phyloP scores from a whole-genome alignment of 2,797 vertebrate genomes.

The Masticophis lateralis region DNA sequence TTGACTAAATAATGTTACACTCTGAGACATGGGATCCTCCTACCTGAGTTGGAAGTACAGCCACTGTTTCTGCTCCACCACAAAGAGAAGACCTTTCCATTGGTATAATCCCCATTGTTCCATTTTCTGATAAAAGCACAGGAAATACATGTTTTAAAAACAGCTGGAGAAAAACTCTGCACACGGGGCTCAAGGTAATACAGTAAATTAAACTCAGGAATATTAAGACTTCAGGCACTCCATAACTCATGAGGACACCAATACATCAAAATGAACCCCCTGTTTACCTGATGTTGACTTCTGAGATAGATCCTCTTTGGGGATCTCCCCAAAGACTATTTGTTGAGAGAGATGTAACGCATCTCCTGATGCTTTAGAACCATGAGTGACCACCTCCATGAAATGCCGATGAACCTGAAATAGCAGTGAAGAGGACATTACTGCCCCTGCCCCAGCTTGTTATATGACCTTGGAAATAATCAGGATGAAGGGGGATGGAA shows the following conservation, averaged over 20 bases:
- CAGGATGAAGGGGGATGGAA: background rate
- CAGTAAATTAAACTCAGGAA: background rate
- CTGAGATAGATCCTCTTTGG: background rate
- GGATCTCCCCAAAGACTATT: background rate
- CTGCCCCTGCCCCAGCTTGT: background rate
- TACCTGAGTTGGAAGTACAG: background rate
- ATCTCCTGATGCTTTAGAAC: background rate
- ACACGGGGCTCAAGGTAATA: background rate
- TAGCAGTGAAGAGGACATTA: background rate
- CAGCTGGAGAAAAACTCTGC: background rate
- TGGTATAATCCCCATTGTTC: background rate
- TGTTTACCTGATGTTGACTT: background rate
- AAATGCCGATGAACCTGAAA: background rate
- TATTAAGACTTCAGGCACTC: background rate
- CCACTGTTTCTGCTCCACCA: background rate
- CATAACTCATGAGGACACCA: background rate
- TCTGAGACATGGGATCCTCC: background rate
- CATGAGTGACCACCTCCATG: background rate
- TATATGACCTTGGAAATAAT: background rate
- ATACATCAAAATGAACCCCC: background rate
- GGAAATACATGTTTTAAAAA: background rate
- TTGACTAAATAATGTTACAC: background rate
- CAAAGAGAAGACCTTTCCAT: background rate
- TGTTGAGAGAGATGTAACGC: background rate
- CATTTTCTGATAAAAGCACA: background rate